These are phyloP conservation scores for Colletes collaris DNA, from an alignment of 2,888 invertebrate genomes.

Conservation along the genomic window DNA sequence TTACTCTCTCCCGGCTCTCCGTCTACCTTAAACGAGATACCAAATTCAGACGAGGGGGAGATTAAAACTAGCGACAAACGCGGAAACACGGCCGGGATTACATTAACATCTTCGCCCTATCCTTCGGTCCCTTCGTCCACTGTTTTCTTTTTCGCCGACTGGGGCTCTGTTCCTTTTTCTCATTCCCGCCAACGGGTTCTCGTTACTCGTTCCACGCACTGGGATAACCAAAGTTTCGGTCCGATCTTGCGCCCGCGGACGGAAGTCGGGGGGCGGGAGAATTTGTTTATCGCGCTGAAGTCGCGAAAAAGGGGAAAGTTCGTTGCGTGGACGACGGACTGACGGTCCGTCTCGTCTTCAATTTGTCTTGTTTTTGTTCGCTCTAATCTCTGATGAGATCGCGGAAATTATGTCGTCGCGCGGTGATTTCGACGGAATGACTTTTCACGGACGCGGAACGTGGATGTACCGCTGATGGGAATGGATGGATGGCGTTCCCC, in stretches of 20 bases:
- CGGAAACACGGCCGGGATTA: constrained; percentile 49
- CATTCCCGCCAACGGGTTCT: constrained; percentile 29
- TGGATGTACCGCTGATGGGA: constrained; percentile 6
- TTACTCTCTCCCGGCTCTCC: constrained; percentile 45
- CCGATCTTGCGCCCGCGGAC: constrained; percentile 53
- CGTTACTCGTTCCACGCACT: constrained; percentile 56
- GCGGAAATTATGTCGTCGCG: constrained; percentile 68
- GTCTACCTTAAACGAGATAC: constrained; percentile 61
- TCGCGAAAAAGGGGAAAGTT: constrained; percentile 40
- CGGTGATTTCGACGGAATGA: constrained; percentile 51
- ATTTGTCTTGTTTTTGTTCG: constrained; percentile 36
- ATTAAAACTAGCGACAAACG: constrained; percentile 76
- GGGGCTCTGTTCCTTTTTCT: constrained; percentile 1
- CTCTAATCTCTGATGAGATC: constrained; percentile 70
- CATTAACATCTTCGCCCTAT: constrained; percentile 42
- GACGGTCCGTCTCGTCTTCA: constrained; percentile 19
- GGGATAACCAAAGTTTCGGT: constrained; percentile 61
- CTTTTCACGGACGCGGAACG: constrained; percentile 44
- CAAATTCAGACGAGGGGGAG: constrained; percentile 64
- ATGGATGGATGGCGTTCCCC: constrained; percentile 37
- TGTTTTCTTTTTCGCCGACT: background rate
- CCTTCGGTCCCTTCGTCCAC: background rate
- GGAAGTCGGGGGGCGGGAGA: constrained; percentile 28
- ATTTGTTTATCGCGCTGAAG: constrained; percentile 27
- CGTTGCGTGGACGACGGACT: constrained; percentile 44